Evolutionary conservation across 2,113 vertebrate species (phyloP).

Genomic region (Calidris pygmaea): DNA sequence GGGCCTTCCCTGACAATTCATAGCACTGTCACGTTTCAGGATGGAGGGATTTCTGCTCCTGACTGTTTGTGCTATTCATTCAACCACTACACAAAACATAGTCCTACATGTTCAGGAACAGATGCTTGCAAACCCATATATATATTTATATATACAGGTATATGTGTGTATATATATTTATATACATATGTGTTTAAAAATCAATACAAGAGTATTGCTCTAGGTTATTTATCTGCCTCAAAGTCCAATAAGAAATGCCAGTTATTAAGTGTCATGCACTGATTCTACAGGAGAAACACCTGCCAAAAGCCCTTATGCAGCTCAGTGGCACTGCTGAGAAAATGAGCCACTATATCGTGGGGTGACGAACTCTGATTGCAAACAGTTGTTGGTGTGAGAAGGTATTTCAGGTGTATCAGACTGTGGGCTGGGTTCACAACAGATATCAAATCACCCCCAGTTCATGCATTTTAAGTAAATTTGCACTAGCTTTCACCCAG

Average conservation of each 20-base stretch:
- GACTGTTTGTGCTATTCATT: background rate
- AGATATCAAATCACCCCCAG: background rate
- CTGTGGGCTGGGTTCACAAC: background rate
- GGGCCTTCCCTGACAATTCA: background rate
- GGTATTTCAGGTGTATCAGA: background rate
- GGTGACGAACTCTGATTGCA: background rate
- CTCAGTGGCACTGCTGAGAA: background rate
- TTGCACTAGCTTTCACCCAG: background rate
- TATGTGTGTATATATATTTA: background rate
- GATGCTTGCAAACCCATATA: background rate
- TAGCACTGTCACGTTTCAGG: background rate
- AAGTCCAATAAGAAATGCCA: background rate
- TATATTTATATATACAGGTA: fast-evolving
- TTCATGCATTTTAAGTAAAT: background rate
- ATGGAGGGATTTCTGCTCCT: background rate
- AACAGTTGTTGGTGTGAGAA: background rate
- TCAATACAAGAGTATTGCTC: background rate
- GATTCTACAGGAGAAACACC: background rate
- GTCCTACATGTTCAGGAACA: background rate
- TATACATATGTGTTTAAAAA: background rate
- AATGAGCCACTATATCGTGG: fast-evolving
- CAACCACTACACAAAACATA: background rate
- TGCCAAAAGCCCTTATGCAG: background rate
- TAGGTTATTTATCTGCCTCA: background rate
- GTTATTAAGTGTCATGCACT: background rate